phyloP scores from a whole-genome alignment of 2,113 vertebrate genomes.

The Microcebus griseorufus region DNA sequence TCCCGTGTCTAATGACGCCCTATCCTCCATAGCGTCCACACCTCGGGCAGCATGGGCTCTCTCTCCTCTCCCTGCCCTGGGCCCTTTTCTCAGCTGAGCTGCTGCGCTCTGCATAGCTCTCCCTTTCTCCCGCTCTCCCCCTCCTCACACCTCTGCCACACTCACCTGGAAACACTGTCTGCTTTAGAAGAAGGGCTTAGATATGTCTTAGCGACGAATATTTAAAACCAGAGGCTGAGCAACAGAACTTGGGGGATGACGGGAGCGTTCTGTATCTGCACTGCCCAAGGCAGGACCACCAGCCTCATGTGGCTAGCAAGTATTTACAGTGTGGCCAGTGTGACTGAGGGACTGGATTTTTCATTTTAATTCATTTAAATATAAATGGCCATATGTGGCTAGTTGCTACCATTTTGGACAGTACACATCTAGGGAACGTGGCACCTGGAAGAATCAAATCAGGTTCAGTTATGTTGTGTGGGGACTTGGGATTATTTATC shows the following conservation, averaged over 20 bases:
- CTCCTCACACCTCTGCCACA: not conserved
- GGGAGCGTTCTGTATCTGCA: not conserved
- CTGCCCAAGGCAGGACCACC: not conserved
- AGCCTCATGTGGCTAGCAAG: not conserved
- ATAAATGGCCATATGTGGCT: not conserved
- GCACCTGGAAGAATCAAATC: not conserved
- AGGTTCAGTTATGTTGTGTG: not conserved
- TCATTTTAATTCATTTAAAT: not conserved
- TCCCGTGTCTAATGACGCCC: rapidly evolving
- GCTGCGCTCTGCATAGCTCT: not conserved
- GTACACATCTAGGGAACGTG: not conserved
- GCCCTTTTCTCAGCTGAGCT: not conserved
- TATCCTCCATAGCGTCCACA: not conserved
- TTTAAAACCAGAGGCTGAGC: not conserved
- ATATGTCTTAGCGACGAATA: not conserved
- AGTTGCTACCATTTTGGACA: not conserved
- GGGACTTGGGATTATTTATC: not conserved
- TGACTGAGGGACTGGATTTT: not conserved
- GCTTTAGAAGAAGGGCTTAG: not conserved
- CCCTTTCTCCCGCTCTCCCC: not conserved
- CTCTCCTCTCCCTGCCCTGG: not conserved
- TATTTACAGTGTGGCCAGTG: not conserved
- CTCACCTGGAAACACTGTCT: not conserved
- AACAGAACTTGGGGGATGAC: not conserved
- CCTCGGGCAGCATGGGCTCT: too few relatives aligned